phyloP scores from a whole-genome alignment of 2,113 vertebrate species.

The Pogona vitticeps region DNA sequence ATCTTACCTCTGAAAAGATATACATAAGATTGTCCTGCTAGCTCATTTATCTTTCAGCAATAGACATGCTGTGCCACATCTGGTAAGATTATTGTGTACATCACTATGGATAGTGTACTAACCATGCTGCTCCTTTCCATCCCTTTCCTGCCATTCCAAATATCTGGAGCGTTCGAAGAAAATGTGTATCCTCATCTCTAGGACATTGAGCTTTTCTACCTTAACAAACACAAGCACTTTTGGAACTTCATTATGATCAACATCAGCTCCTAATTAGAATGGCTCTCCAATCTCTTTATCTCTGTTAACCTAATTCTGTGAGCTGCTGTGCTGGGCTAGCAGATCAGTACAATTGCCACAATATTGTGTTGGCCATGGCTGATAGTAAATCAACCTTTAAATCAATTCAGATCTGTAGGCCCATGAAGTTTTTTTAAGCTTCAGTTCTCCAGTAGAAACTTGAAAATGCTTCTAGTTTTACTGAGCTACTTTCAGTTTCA shows the following conservation, averaged over 20 bases:
- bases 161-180: not conserved
- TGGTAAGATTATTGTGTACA: not conserved
- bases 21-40: not conserved
- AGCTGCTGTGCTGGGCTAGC: not conserved
- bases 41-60: no score
- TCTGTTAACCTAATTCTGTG: not conserved
- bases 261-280: not conserved
- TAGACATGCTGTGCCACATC: not conserved
- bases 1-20: not conserved
- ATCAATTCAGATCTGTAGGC: not conserved
- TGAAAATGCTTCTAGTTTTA: not conserved
- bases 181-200: not conserved
- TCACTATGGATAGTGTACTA: not conserved
- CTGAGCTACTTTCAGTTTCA: not conserved
- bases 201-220: not conserved
- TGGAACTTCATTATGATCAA: conserved; percentile 1
- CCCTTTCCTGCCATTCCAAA: not conserved
- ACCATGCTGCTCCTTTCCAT: not conserved
- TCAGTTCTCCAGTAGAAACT: not conserved
- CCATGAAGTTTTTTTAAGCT: not conserved
- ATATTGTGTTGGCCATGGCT: not conserved
- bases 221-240: not conserved
- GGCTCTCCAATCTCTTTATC: not conserved
- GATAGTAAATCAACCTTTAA: conserved; percentile 4
- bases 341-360: not conserved